phyloP scores from a whole-genome alignment of 2,797 vertebrate species.

The Microcaecilia unicolor region DNA sequence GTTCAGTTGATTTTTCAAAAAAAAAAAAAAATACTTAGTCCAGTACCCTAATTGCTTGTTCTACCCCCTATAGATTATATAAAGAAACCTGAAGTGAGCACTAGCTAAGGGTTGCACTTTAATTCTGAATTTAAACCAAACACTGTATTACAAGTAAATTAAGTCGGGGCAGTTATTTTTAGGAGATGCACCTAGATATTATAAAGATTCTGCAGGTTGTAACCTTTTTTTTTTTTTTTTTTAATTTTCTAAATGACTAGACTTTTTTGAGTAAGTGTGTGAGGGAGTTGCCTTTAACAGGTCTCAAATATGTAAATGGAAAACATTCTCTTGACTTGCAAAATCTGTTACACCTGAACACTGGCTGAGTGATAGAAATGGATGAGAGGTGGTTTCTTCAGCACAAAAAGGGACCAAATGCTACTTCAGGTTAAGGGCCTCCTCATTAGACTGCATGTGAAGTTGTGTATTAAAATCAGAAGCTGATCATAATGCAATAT shows the following conservation, averaged over 20 bases:
- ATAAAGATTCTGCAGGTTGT: no score
- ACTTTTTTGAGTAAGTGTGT: no score
- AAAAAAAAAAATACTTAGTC: conserved; percentile 15
- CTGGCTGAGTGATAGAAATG: background rate
- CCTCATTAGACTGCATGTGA: conserved; percentile 52
- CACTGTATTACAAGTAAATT: conserved; percentile 28
- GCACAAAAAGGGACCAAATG: conserved; percentile 60
- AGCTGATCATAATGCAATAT: conserved; percentile 46
- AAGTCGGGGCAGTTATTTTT: conserved; percentile 31
- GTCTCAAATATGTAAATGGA: no score
- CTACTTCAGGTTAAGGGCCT: conserved; percentile 54
- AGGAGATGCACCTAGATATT: conserved; percentile 32
- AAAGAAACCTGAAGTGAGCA: conserved; percentile 40
- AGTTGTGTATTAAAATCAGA: conserved; percentile 54
- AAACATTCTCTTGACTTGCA: no score
- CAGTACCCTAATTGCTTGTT: conserved; percentile 24
- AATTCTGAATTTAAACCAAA: conserved; percentile 42
- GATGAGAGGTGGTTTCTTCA: conserved; percentile 46
- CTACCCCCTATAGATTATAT: conserved; percentile 28
- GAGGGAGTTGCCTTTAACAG: no score
- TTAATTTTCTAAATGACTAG: no score
- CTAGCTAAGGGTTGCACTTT: conserved; percentile 50
- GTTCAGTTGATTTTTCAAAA: conserved; percentile 11
- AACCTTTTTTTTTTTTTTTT: no score
- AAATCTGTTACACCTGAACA: background rate